A percentile compares a stretch with the other conserved stretches of the same genome.
These are phyloP conservation scores for Trididemnum miniatum DNA, from an alignment of 23 tunicate species.

Conservation along the genomic window DNA sequence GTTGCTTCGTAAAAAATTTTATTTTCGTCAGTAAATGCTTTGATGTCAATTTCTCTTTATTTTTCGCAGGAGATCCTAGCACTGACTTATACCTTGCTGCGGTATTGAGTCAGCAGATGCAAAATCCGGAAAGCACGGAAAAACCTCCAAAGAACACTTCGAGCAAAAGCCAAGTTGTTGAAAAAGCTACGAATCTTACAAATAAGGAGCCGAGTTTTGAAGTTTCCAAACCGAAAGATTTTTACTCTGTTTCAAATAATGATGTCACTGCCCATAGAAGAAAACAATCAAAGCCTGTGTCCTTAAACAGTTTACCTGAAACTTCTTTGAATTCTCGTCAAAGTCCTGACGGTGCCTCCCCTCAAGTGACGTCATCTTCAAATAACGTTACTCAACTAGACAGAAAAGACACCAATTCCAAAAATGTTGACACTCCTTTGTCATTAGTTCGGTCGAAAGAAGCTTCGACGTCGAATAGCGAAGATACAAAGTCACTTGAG, in stretches of 20 bases:
- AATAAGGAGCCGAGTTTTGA: background rate
- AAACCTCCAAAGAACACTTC: background rate
- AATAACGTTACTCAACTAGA: background rate
- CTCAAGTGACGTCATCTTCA: background rate
- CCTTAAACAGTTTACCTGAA: background rate
- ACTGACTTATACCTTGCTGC: slow-evolving; percentile 44
- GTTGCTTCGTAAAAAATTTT: too few species aligned
- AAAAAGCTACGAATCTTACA: background rate
- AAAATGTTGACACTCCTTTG: background rate
- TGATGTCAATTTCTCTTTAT: too few species aligned
- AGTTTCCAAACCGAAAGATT: background rate
- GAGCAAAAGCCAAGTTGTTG: background rate
- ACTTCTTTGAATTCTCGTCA: background rate
- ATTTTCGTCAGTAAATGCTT: too few species aligned
- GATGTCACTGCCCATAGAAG: slow-evolving; percentile 8
- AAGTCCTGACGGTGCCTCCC: background rate
- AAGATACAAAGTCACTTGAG: background rate
- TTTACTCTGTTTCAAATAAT: background rate
- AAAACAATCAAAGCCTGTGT: slow-evolving; percentile 45
- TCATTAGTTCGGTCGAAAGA: background rate
- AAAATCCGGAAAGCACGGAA: slow-evolving; percentile 12
- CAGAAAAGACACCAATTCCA: background rate
- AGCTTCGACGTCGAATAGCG: background rate
- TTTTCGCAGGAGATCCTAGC: too few species aligned
- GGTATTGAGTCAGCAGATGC: slow-evolving; percentile 44